These are phyloP conservation scores for Agriotes lineatus DNA, from an alignment of 2,888 invertebrate genomes.

Conservation along the genomic window DNA sequence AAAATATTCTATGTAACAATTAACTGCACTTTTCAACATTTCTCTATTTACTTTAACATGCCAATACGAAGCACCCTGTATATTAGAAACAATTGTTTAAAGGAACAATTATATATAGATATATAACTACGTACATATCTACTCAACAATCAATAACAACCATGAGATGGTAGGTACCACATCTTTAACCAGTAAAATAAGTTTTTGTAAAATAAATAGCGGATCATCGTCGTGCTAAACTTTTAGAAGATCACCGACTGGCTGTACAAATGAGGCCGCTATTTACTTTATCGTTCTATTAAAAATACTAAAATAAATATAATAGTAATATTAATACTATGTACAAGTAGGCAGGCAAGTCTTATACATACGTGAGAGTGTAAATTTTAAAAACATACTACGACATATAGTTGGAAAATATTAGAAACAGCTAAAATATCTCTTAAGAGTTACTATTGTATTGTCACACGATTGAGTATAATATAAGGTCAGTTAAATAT, in stretches of 20 bases:
- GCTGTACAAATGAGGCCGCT: neutral
- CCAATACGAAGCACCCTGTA: conserved; percentile 18
- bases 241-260: neutral
- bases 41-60: neutral
- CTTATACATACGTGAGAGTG: conserved; percentile 35
- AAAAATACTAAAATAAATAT: conserved; percentile 12
- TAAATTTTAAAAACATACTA: conserved; percentile 41
- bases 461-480: conserved; percentile 65
- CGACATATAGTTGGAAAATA: conserved; percentile 29
- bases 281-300: conserved; percentile 16
- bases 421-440: conserved; percentile 51
- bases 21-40: no score
- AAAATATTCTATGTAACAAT: no score
- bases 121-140: conserved; percentile 40
- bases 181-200: conserved; percentile 27
- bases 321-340: conserved; percentile 28
- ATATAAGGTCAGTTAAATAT: conserved; percentile 36
- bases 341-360: conserved; percentile 40
- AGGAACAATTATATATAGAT: conserved; percentile 37
- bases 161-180: conserved; percentile 33
- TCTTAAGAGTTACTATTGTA: conserved; percentile 57
- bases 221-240: conserved; percentile 1
- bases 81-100: conserved; percentile 30
- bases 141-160: conserved; percentile 56
- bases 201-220: conserved; percentile 16